A percentile compares a stretch with the other conserved stretches of the same genome.
These are phyloP conservation scores for Xenopus petersii DNA, from an alignment of 2,797 vertebrate species.

Conservation along the genomic window DNA sequence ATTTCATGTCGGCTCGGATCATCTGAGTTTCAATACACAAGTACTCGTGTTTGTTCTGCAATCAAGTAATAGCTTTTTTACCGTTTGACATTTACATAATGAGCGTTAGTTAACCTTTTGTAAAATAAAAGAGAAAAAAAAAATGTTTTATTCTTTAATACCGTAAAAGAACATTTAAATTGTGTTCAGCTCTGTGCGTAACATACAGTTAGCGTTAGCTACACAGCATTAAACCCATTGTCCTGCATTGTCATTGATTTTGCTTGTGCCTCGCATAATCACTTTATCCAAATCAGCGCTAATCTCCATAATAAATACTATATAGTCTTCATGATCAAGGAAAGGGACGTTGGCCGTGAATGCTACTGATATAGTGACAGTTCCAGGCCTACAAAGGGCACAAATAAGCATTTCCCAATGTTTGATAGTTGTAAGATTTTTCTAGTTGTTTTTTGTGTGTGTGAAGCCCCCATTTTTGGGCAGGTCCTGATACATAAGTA, in stretches of 20 bases:
- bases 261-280: no score
- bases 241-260: not conserved
- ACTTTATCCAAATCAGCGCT: no score
- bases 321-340: no score
- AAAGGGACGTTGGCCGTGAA: no score
- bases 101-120: not conserved
- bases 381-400: no score
- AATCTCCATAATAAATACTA: no score
- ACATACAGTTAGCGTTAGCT: not conserved
- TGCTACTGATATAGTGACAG: no score
- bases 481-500: no score
- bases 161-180: not conserved
- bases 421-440: no score
- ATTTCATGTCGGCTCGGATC: conserved; percentile 3
- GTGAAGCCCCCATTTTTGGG: accelerated
- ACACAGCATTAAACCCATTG: not conserved
- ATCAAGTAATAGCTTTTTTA: conserved; percentile 14
- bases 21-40: conserved; percentile 4
- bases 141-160: not conserved
- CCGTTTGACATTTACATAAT: conserved; percentile 9
- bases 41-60: conserved; percentile 7
- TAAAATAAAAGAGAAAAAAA: not conserved
- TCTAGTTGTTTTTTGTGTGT: accelerated
- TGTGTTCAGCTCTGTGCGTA: not conserved
- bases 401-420: no score